Conservation (phyloP, 2,113 vertebrate genomes). For the Gymnorhina tibicen region DNA sequence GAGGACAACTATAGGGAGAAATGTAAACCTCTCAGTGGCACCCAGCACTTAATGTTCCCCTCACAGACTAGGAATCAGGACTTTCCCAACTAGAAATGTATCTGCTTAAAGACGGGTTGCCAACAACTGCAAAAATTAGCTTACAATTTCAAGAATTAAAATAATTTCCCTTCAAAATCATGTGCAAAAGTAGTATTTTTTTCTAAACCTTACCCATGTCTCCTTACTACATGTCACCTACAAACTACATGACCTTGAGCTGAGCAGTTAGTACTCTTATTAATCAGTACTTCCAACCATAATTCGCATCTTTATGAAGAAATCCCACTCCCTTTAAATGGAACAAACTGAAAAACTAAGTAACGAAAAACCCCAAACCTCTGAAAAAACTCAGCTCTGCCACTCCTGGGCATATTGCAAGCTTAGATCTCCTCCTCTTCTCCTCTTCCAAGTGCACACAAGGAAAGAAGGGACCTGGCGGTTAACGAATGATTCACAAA, state of each 20-base stretch:
- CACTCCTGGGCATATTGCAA: background rate
- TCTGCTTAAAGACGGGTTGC: background rate
- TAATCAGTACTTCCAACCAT: background rate
- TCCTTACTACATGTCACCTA: background rate
- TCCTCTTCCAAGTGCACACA: background rate
- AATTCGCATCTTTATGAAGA: background rate
- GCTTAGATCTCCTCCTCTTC: background rate
- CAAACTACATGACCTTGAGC: background rate
- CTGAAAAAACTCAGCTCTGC: background rate
- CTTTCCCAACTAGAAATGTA: background rate
- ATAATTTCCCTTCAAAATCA: background rate
- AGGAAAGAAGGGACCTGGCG: background rate
- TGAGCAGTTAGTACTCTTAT: background rate
- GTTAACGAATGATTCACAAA: background rate
- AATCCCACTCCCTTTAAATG: background rate
- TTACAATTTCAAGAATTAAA: background rate
- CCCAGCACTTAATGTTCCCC: background rate
- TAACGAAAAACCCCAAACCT: background rate
- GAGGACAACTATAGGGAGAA: background rate
- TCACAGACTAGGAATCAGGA: background rate
- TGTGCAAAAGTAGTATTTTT: background rate
- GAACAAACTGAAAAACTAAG: background rate
- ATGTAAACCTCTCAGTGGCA: background rate
- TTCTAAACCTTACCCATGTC: background rate
- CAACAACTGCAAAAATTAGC: background rate